Base-by-base conservation (phyloP, 2,113 vertebrate genomes). In the Menidia beryllina region DNA sequence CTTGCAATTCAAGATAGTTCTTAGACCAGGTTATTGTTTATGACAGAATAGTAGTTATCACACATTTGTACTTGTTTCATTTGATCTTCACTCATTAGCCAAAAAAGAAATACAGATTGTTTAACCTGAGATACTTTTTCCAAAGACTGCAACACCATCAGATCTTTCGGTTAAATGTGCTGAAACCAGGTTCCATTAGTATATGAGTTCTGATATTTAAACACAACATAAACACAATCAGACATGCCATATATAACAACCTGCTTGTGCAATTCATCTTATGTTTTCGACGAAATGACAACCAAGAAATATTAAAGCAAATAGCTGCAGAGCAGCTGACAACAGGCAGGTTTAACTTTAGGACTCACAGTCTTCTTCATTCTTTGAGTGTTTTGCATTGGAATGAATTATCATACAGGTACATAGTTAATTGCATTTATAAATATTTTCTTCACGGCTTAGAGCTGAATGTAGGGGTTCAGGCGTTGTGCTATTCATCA, bases 381-480 rank as follows among this genome's bases (percentile, higher is more conserved):
- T 50, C 30, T 17, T 24, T 1, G n/a, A 34, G 36, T 52, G 59
- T 39, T 75, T 34, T 43, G 19, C 23, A 34, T 67, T 57, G 73
- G 45, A 80, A 73, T 66, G 54, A 17, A 55, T 79, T 52, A 58
- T 58, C 9, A 60, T 51, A 45, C 60, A 88, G 68, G 75, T 84
- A 77, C 61, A 74, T 76, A 61, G 72, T 64, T 75, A 61, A 82
- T 76, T 76, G 36, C 17, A 34, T 67, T 79, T 81, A 59, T 71
- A 81, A 75, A 86, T 79, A 50, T 83, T 85, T 80, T 63, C 17
- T 71, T 41, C 10, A 1, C 34, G 52, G 70, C 78, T 77, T 52
- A 60, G 41, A 59, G 38, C 6, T 13, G 45, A 72, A 57, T 61
- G 53, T 48, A 41, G 60, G 15, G 34, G 60, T 61, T 52, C 58